These are phyloP conservation scores for Falco rusticolus DNA, from an alignment of 2,797 vertebrate genomes.

Conservation along the genomic window DNA sequence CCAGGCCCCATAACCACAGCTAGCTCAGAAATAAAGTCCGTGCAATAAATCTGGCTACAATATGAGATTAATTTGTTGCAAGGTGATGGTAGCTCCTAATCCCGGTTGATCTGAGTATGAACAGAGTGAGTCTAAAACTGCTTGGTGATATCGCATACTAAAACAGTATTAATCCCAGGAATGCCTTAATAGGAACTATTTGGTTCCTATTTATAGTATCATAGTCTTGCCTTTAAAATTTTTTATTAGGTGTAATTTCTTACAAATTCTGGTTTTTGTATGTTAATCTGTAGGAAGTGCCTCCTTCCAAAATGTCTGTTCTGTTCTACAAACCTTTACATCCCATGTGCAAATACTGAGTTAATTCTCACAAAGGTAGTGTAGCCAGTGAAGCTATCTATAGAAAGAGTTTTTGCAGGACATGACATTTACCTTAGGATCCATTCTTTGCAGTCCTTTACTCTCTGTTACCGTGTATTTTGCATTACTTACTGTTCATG, in stretches of 20 bases:
- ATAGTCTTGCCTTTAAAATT: not conserved
- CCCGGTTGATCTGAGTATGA: not conserved
- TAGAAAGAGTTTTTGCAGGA: not conserved
- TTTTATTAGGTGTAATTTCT: not conserved
- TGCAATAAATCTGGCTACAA: not conserved
- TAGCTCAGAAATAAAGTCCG: not conserved
- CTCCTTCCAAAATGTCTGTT: not conserved
- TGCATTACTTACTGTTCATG: not conserved
- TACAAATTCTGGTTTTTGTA: not conserved
- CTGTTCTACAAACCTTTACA: not conserved
- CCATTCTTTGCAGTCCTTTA: not conserved
- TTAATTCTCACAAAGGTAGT: not conserved
- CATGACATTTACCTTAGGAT: not conserved
- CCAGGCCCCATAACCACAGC: not conserved
- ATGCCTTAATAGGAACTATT: not conserved
- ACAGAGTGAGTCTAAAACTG: not conserved
- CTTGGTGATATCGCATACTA: not conserved
- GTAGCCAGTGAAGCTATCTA: not conserved
- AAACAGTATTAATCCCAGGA: not conserved
- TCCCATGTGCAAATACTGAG: not conserved
- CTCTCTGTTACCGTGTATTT: not conserved
- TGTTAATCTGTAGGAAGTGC: not conserved
- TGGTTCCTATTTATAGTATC: not conserved
- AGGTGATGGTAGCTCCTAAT: not conserved
- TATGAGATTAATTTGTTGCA: not conserved